Evolutionary conservation across 2,113 vertebrate genomes (phyloP).

Genomic region (Australoheros scitulus): DNA sequence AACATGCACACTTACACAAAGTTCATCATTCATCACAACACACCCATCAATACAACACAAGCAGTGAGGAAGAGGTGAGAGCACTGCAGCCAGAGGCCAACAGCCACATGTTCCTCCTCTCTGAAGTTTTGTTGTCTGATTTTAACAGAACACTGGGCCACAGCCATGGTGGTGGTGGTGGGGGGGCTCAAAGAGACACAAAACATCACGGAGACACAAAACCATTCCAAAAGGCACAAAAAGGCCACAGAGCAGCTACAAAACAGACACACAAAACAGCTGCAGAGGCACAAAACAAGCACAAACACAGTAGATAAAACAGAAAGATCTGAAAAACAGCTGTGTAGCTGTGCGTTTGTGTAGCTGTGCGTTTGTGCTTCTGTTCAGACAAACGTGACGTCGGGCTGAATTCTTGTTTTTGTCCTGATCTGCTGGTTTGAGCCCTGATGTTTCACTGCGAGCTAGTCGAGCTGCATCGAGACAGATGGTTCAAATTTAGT

Average conservation of each 20-base stretch:
- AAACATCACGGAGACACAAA: not conserved
- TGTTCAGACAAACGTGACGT: not conserved
- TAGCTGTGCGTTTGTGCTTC: not conserved
- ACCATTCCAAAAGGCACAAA: not conserved
- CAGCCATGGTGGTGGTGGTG: not conserved
- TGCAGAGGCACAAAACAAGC: too few species aligned
- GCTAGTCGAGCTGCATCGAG: fast-evolving
- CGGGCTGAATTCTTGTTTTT: not conserved
- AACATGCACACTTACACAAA: not conserved
- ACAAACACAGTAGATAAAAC: not conserved
- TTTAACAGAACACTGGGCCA: not conserved
- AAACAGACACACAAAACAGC: too few species aligned
- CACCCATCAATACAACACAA: not conserved
- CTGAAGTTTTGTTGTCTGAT: not conserved
- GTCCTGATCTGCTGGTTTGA: not conserved
- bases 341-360: too few species aligned
- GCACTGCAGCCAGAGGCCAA: not conserved
- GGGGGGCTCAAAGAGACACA: not conserved
- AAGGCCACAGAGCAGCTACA: not conserved
- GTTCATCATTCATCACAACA: not conserved
- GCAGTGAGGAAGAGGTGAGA: not conserved
- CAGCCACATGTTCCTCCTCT: not conserved
- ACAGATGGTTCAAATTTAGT: conserved; percentile 62
- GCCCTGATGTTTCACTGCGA: not conserved
- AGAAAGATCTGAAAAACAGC: not conserved